phyloP scores from a whole-genome alignment of 2,888 invertebrate genomes.

The Ornithoptera alexandrae region DNA sequence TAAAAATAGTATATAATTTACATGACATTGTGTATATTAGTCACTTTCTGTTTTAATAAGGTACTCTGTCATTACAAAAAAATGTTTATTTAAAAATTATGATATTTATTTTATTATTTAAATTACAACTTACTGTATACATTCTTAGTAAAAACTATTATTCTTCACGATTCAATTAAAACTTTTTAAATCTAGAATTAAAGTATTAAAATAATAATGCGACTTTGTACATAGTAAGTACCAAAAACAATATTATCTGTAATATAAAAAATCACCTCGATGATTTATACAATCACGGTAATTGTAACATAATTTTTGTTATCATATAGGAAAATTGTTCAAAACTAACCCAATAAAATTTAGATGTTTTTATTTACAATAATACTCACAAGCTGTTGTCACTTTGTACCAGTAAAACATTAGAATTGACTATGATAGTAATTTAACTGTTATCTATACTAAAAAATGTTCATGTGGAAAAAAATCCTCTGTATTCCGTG shows the following conservation, averaged over 20 bases:
- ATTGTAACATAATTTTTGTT: background rate
- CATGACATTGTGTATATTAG: no score
- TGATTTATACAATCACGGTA: background rate
- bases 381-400: slow-evolving; percentile 24
- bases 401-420: slow-evolving; percentile 23
- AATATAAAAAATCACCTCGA: background rate
- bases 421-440: background rate
- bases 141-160: no score
- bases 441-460: background rate
- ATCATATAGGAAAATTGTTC: background rate
- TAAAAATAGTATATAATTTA: background rate
- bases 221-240: no score
- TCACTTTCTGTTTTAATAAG: no score
- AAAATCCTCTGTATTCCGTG: slow-evolving; percentile 1
- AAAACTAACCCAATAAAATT: background rate
- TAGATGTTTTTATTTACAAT: background rate
- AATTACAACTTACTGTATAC: no score
- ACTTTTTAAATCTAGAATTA: no score
- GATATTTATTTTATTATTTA: no score
- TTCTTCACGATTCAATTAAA: no score
- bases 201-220: no score
- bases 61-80: no score
- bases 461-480: background rate
- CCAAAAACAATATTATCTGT: no score
- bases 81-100: no score